Evolutionary conservation across 2,113 vertebrate species (phyloP).

Genomic region (Psammodynastes pulverulentus): DNA sequence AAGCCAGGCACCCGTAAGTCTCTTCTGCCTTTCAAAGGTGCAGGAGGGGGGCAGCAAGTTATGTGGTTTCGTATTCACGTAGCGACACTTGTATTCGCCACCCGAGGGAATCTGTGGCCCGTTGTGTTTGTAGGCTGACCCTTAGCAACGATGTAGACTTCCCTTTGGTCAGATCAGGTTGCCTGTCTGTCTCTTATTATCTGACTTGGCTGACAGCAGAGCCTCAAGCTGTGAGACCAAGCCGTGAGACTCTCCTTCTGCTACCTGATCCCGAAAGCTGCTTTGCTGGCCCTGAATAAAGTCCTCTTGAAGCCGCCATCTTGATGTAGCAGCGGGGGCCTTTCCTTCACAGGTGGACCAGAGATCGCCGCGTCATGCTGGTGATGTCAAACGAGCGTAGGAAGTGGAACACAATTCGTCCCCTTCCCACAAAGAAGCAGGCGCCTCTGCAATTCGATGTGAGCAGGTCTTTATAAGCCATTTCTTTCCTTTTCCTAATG

Average conservation of each 20-base stretch:
- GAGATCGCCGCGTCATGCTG: conserved; percentile 88
- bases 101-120: background rate
- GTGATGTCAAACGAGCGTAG: conserved; percentile 90
- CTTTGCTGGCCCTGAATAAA: background rate
- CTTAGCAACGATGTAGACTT: background rate
- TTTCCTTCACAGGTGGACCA: conserved; percentile 83
- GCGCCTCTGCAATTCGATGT: conserved; percentile 98
- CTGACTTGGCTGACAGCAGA: background rate
- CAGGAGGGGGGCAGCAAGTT: background rate
- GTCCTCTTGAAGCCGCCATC: background rate
- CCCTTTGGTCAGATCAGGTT: background rate
- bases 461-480: conserved; percentile 58
- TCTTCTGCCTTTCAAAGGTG: background rate
- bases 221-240: background rate
- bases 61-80: background rate
- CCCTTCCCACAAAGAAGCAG: conserved; percentile 95
- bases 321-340: conserved; percentile 44
- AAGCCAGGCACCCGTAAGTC: conserved; percentile 95
- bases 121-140: background rate
- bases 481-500: background rate
- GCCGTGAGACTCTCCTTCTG: background rate
- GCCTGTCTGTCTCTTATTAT: background rate
- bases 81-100: background rate
- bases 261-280: background rate
- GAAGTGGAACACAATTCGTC: conserved; percentile 92